These are phyloP conservation scores for Anthophora plumipes DNA, from an alignment of 2,888 invertebrate species.

Conservation along the genomic window DNA sequence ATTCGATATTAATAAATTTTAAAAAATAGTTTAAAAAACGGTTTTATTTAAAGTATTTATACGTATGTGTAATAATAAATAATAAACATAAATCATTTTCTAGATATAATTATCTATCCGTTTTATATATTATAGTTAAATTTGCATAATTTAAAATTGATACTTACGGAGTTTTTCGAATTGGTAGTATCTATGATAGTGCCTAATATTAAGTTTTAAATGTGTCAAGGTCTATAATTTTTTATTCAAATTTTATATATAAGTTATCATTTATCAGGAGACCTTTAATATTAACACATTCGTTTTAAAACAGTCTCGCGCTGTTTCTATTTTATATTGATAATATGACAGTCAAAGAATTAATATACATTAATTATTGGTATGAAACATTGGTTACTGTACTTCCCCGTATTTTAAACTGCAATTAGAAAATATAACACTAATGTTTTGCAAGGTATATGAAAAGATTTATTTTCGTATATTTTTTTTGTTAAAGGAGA, in stretches of 20 bases:
- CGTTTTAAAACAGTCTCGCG: background rate
- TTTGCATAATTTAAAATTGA: no score
- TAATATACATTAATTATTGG: slow-evolving; percentile 21
- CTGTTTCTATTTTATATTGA: background rate
- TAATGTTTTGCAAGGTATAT: slow-evolving; percentile 8
- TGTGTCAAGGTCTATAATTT: background rate
- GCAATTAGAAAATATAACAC: slow-evolving; percentile 9
- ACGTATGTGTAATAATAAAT: no score
- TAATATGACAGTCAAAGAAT: background rate
- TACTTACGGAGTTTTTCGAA: no score
- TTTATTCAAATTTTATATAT: background rate
- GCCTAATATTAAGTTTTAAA: background rate
- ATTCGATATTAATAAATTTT: no score
- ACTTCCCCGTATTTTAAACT: slow-evolving; percentile 5
- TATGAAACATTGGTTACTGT: slow-evolving; percentile 15
- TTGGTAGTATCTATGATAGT: no score
- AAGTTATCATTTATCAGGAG: background rate
- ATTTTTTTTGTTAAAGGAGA: slow-evolving; percentile 15
- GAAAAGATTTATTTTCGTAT: slow-evolving; percentile 55
- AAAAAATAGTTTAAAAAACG: no score
- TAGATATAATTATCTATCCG: no score
- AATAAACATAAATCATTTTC: no score
- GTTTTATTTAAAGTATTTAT: no score
- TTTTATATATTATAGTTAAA: no score
- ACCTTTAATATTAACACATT: no score